Evolutionary conservation across 2,797 vertebrate species (phyloP).

Genomic region (Gobionotothen gibberifrons): DNA sequence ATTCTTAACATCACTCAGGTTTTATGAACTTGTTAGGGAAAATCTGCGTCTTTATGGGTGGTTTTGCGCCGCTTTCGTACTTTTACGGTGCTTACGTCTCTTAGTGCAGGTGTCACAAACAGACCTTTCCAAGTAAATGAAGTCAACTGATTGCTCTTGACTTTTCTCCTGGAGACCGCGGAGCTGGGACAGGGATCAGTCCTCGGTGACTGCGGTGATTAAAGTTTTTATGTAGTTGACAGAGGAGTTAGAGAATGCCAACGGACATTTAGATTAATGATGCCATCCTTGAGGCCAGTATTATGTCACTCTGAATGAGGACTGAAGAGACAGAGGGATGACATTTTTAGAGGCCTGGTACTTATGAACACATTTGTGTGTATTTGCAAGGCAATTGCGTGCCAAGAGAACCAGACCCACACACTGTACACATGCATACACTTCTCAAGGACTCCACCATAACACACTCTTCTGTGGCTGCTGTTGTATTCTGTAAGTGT

Average conservation of each 20-base stretch:
- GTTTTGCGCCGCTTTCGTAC: slow-evolving; percentile 51
- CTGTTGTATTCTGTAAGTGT: slow-evolving; percentile 68
- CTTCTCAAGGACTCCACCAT: slow-evolving; percentile 48
- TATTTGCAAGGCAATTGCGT: slow-evolving; percentile 45
- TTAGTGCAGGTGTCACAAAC: slow-evolving; percentile 80
- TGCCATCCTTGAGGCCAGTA: slow-evolving; percentile 69
- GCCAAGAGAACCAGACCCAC: slow-evolving; percentile 45
- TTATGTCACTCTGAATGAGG: slow-evolving; percentile 80
- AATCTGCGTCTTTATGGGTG: slow-evolving; percentile 60
- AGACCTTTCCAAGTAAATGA: slow-evolving; percentile 78
- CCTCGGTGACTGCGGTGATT: slow-evolving; percentile 63
- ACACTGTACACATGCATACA: slow-evolving; percentile 37
- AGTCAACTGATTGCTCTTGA: slow-evolving; percentile 81
- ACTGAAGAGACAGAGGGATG: slow-evolving; percentile 73
- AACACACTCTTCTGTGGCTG: slow-evolving; percentile 58
- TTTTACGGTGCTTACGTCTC: slow-evolving; percentile 70
- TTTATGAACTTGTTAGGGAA: slow-evolving; percentile 71
- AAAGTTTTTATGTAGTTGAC: slow-evolving; percentile 77
- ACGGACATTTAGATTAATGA: slow-evolving; percentile 78
- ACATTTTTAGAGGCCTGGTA: slow-evolving; percentile 72
- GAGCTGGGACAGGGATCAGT: slow-evolving; percentile 71
- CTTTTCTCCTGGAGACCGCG: slow-evolving; percentile 68
- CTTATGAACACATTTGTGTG: slow-evolving; percentile 72
- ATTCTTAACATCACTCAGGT: slow-evolving; percentile 66
- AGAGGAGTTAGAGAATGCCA: slow-evolving; percentile 75